Evolutionary conservation across 2,888 invertebrate genomes (phyloP), one percentile per base, ranked within the genome.

Genomic region (Orthosia gothica): DNA sequence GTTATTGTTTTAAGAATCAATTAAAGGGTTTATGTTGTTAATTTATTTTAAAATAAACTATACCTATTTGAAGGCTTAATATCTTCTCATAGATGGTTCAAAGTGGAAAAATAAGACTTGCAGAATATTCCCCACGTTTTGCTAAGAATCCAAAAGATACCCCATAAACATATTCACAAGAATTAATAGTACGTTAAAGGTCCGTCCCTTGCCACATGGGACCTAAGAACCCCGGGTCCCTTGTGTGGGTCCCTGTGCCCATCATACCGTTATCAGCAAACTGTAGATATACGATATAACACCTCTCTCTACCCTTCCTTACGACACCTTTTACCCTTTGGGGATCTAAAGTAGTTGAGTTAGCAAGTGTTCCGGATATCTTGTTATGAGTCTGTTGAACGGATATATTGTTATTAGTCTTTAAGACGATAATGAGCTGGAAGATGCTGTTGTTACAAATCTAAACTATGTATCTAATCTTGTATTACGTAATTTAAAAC

Each of bases 181-280:
- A 66, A 81, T 67, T 58, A 81, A 81, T 74, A 63, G 57, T 67
- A 62, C 15, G 50, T 49, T 58, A 32, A 58, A 55, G 64, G 13
- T 23, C 23, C 47, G 45, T 55, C 63, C 54, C 20, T 20, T n/a
- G 59, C 16, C 82, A 40, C 47, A 13, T 52, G 70, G 16, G 47
- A 5, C n/a, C 52, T n/a, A 16, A 16, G 52, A 12, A 12, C 23
- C 66, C 18, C 7, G 54, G 20, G 47, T 18, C 47, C 54, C 15
- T 13, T 40, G 40, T 40, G 40, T 40, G 32, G 16, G 52, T 26
- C 32, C 49, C n/a, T 20, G 45, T 18, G 50, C 40, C 20, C 54
- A 55, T 20, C 54, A 23, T 1, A 20, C 15, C 75, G 52, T 15
- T 40, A 67, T 75, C 67, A 65, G 68, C n/a, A 13, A 50, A 49